These are phyloP conservation scores for Dynastes hyllus DNA, from an alignment of 2,888 invertebrate species.

Conservation along the genomic window DNA sequence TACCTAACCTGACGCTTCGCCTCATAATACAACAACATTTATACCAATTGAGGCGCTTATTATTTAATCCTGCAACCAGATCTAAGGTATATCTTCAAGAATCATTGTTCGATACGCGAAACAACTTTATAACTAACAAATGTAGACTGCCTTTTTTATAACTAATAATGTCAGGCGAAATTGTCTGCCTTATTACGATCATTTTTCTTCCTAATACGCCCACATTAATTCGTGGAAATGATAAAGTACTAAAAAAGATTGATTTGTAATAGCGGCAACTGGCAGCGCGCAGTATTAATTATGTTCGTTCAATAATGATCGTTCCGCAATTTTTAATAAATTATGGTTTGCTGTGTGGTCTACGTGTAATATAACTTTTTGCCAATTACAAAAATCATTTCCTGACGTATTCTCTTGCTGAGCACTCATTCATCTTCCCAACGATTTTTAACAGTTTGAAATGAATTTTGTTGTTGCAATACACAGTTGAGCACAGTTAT, in stretches of 20 bases:
- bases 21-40: too few relatives aligned
- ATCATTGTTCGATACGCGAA: too few relatives aligned
- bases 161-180: constrained; percentile 16
- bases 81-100: too few relatives aligned
- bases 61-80: too few relatives aligned
- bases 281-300: neutral
- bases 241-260: constrained; percentile 13
- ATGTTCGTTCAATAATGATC: neutral
- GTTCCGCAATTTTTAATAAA: constrained; percentile 8
- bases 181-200: neutral
- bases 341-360: constrained; percentile 20
- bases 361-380: neutral
- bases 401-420: too few relatives aligned
- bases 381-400: neutral
- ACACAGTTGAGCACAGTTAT: too few relatives aligned
- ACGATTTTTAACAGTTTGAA: too few relatives aligned
- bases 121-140: too few relatives aligned
- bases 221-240: constrained; percentile 25
- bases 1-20: too few relatives aligned
- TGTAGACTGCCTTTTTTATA: neutral
- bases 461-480: too few relatives aligned
- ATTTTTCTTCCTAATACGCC: constrained; percentile 16
- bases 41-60: too few relatives aligned
- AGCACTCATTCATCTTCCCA: too few relatives aligned
- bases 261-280: constrained; percentile 13